Evolutionary conservation across 1,140 invertebrate species (phyloP).

Genomic region (Oncopeltus fasciatus): DNA sequence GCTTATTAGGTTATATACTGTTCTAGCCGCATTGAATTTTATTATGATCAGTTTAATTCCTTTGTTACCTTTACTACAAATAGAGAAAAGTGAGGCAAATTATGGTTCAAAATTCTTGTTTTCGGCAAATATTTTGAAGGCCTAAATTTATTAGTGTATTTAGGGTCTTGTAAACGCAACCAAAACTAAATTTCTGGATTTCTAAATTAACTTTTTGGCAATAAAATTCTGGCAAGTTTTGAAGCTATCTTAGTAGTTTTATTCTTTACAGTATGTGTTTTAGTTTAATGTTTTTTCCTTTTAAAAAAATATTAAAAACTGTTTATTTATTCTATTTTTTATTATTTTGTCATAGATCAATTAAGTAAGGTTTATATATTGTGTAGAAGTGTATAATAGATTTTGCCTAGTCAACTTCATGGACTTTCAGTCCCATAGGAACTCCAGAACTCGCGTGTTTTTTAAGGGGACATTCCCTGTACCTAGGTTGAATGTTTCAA

Average conservation of each 20-base stretch:
- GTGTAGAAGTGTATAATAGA: constrained; percentile 16
- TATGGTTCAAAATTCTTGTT: constrained; percentile 13
- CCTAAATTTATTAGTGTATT: neutral
- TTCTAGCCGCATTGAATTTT: constrained; percentile 3
- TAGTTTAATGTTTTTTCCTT: too few relatives aligned
- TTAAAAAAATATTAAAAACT: too few relatives aligned
- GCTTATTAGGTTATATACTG: constrained; percentile 15
- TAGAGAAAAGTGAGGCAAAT: too few relatives aligned
- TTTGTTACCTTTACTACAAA: neutral
- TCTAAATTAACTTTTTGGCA: neutral
- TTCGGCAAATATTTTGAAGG: constrained; percentile 14
- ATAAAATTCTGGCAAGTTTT: neutral
- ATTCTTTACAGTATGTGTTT: too few relatives aligned
- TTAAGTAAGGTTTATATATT: constrained; percentile 10
- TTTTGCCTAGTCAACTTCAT: constrained; percentile 18
- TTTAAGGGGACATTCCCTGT: constrained; percentile 13
- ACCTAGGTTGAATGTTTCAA: constrained; percentile 19
- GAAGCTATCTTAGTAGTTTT: too few relatives aligned
- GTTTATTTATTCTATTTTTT: neutral
- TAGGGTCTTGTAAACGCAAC: neutral
- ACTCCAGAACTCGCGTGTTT: constrained; percentile 21
- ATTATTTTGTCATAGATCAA: constrained; percentile 13
- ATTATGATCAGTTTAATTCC: neutral
- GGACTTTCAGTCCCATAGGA: constrained; percentile 14
- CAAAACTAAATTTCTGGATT: neutral